phyloP scores from a whole-genome alignment of 2,888 invertebrate genomes.

The Alsophila aescularia region DNA sequence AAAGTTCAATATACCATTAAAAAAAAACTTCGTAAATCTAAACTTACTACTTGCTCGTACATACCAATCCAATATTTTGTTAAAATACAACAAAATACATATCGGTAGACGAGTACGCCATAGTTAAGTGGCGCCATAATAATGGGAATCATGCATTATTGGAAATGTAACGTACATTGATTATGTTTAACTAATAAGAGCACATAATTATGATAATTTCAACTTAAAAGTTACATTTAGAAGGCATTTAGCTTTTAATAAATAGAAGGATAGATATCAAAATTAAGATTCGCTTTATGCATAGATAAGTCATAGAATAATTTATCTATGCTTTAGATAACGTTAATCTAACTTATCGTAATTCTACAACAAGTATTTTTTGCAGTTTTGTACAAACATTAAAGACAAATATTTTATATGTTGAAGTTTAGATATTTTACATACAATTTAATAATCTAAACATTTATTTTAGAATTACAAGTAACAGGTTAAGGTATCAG shows the following conservation, averaged over 20 bases:
- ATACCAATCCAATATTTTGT: too few species aligned
- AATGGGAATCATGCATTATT: too few species aligned
- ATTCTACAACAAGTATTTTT: slow-evolving; percentile 43
- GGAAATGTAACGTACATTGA: too few species aligned
- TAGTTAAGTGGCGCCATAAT: too few species aligned
- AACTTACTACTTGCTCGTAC: too few species aligned
- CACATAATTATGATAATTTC: neutral
- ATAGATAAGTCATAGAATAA: too few species aligned
- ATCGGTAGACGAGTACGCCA: too few species aligned
- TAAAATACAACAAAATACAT: too few species aligned
- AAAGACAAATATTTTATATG: slow-evolving; percentile 31
- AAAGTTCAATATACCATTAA: too few species aligned
- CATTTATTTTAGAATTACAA: slow-evolving; percentile 40
- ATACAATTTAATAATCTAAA: slow-evolving; percentile 36
- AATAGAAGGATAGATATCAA: slow-evolving; percentile 47
- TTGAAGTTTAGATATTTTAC: slow-evolving; percentile 37
- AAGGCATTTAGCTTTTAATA: slow-evolving; percentile 45
- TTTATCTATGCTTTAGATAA: too few species aligned
- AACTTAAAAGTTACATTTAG: slow-evolving; percentile 34
- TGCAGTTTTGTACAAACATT: slow-evolving; percentile 40
- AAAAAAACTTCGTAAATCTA: too few species aligned
- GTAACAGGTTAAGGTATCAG: slow-evolving; percentile 47
- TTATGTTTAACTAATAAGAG: too few species aligned
- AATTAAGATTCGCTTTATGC: slow-evolving; percentile 51
- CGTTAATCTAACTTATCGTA: slow-evolving; percentile 35